A percentile compares a stretch with the other conserved stretches of the same genome.
Evolutionary conservation across 2,113 vertebrate genomes (phyloP).

Genomic region (Ictidomys tridecemlineatus): DNA sequence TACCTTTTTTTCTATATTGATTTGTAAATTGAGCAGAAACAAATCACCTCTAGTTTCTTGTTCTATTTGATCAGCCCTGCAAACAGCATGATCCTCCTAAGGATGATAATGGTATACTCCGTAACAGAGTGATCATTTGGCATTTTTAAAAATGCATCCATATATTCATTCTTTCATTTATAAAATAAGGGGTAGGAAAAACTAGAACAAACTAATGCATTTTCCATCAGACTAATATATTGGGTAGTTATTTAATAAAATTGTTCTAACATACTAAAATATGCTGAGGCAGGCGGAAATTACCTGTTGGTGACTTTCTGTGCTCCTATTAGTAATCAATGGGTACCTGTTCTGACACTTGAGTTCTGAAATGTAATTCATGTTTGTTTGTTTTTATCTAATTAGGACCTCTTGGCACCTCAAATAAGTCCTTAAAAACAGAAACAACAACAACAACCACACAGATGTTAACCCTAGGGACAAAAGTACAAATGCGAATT

Average conservation of each 20-base stretch:
- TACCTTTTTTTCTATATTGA: neutral
- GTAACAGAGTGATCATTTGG: neutral
- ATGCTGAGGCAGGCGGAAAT: neutral
- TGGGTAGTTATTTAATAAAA: neutral
- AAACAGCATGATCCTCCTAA: neutral
- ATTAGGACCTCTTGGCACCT: constrained; percentile 52
- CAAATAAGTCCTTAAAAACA: neutral
- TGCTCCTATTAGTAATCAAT: constrained; percentile 31
- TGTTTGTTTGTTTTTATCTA: constrained; percentile 48
- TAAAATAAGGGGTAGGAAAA: neutral
- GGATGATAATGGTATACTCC: neutral
- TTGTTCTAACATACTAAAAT: neutral
- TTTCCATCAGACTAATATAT: neutral
- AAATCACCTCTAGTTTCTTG: neutral
- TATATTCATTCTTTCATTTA: neutral
- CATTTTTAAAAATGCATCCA: neutral
- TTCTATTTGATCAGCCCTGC: neutral
- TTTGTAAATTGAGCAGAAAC: neutral
- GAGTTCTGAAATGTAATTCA: constrained; percentile 8
- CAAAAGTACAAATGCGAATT: constrained; percentile 57
- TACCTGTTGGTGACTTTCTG: neutral
- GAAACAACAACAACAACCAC: neutral
- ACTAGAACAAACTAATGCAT: neutral
- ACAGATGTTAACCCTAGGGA: neutral
- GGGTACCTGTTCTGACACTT: constrained; percentile 27